Base-by-base conservation (phyloP, 2,113 vertebrate species). In the Eurystomus gularis region DNA sequence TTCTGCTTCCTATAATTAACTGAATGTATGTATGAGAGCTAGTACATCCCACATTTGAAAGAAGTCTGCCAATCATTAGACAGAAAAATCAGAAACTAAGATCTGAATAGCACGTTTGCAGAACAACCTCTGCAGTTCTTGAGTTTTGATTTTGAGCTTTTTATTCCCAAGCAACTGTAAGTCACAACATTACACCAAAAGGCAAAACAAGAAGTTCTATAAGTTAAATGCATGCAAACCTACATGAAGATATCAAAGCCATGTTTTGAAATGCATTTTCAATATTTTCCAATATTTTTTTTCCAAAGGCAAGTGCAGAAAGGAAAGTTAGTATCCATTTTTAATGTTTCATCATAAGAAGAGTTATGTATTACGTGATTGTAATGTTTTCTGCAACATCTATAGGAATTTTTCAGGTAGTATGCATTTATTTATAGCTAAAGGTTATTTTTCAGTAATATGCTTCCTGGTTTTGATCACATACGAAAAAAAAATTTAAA, bases 141-240 rank as follows among this genome's bases (percentile, higher is more conserved):
- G 57, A 48, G 8, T 92, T 96, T 86, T 90, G 66, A 55, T 86
- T 93, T 62, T 83, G 62, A 86, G n/a, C 18, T 86, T 87, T 88
- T 54, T 86, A 86, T 77, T 92, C 68, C 77, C 77, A 88, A 86
- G 91, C 80, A 94, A 94, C 83, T 91, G 58, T 44, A 92, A 91
- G 62, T 81, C 89, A 94, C 79, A 94, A 90, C 54, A 68, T 46
- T 76, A 35, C 9, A 86, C 13, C 16, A 48, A 86, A 75, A 24
- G 90, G 25, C 35, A 86, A 95, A 96, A 64, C 54, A 79, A 88
- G 48, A 72, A 70, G 26, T 75, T 87, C 29, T 82, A 2, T 60
- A 54, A 42, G 51, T 82, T 90, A 79, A 68, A 5, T 55, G 25
- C 19, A 60, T 42, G 39, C 29, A 72, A 61, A 88, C 9, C 37